Evolutionary conservation across 2,113 vertebrate genomes (phyloP).

Genomic region (Ammodytes marinus): DNA sequence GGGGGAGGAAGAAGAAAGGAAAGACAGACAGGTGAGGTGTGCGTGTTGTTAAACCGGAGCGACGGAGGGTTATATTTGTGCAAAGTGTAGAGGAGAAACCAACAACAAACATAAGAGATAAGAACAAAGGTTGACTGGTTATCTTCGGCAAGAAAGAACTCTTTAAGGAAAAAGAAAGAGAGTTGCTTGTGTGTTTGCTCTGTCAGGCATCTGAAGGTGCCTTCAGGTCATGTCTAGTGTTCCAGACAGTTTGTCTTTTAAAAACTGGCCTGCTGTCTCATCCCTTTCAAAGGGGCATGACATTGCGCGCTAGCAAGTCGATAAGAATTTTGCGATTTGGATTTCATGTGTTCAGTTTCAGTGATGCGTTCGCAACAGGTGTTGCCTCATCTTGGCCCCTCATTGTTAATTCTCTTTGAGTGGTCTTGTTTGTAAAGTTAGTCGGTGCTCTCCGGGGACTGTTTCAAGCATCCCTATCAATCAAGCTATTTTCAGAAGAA

Average conservation of each 20-base stretch:
- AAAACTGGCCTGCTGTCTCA: background rate
- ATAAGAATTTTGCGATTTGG: constrained; percentile 22
- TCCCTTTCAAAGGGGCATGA: constrained; percentile 9
- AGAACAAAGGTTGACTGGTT: constrained; percentile 63
- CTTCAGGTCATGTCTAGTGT: constrained; percentile 23
- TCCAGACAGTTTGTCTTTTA: constrained; percentile 6
- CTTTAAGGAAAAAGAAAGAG: constrained; percentile 30
- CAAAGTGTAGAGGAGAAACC: constrained; percentile 46
- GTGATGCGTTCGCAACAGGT: background rate
- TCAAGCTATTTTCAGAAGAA: constrained; percentile 20
- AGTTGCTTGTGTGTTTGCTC: constrained; percentile 32
- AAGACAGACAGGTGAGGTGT: constrained; percentile 37
- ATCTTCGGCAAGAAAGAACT: constrained; percentile 45
- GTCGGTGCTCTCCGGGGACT: constrained; percentile 12
- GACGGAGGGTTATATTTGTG: constrained; percentile 49
- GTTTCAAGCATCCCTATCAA: constrained; percentile 4
- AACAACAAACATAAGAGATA: constrained; percentile 63
- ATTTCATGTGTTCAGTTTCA: background rate
- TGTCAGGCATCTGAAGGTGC: constrained; percentile 41
- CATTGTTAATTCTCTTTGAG: constrained; percentile 30
- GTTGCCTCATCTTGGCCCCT: constrained; percentile 11
- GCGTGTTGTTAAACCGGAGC: constrained; percentile 46
- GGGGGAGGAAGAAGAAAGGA: constrained; percentile 14
- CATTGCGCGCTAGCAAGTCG: background rate
- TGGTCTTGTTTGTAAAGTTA: constrained; percentile 26